Evolutionary conservation across 2,888 invertebrate genomes (phyloP).

Genomic region (Odiellus spinosus): DNA sequence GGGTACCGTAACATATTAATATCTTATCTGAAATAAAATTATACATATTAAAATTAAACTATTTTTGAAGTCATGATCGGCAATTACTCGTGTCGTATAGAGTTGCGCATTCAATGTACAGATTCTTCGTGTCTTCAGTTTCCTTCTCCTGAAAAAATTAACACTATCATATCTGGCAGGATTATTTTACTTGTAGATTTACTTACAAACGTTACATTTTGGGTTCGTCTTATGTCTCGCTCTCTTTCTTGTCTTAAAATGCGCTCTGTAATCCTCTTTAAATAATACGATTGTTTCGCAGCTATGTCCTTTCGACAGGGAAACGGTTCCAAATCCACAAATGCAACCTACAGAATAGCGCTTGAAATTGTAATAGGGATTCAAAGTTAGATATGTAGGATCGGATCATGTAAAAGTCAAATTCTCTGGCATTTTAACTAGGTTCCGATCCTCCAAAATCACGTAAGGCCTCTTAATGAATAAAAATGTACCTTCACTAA

Average conservation of each 20-base stretch:
- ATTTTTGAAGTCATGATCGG: background rate
- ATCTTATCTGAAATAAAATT: slow-evolving; percentile 24
- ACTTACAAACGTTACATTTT: no score
- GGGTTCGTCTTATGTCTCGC: slow-evolving; percentile 5
- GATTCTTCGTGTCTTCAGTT: slow-evolving; percentile 12
- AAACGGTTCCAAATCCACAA: slow-evolving; percentile 34
- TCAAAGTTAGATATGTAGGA: background rate
- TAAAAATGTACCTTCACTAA: slow-evolving; percentile 23
- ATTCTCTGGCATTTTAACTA: no score
- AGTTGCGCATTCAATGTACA: slow-evolving; percentile 27
- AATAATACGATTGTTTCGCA: slow-evolving; percentile 32
- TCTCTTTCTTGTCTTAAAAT: slow-evolving; percentile 29
- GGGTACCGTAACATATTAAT: slow-evolving; percentile 31
- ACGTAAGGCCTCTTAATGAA: background rate
- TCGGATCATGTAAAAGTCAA: background rate
- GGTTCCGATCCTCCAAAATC: no score
- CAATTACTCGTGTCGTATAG: slow-evolving; percentile 24
- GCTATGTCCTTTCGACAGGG: slow-evolving; percentile 32
- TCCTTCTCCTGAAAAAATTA: no score
- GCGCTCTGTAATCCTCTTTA: slow-evolving; percentile 32
- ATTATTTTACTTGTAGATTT: no score
- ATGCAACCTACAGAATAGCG: slow-evolving; percentile 30
- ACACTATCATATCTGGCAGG: no score
- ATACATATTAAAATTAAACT: background rate
- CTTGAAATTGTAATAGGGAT: background rate